Evolutionary conservation across 2,113 vertebrate species (phyloP).

Genomic region (Nothobranchius kuhntae): DNA sequence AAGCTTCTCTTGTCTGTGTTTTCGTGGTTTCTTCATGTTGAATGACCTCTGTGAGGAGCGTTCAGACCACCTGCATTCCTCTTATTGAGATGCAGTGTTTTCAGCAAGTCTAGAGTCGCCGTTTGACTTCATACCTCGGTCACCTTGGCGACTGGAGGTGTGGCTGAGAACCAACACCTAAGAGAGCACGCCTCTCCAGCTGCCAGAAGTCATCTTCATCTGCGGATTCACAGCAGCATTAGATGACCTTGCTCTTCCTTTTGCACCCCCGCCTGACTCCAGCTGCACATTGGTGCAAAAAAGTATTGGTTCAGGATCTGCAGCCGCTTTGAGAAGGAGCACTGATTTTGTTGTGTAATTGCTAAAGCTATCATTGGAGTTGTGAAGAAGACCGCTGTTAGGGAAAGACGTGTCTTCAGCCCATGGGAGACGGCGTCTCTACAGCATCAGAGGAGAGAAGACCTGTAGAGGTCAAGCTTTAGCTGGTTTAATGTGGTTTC

Average conservation of each 20-base stretch:
- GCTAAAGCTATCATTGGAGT: constrained; percentile 36
- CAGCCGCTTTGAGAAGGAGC: constrained; percentile 40
- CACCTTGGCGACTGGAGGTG: constrained; percentile 27
- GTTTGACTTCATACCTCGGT: constrained; percentile 25
- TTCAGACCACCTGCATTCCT: constrained; percentile 25
- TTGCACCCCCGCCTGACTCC: constrained; percentile 12
- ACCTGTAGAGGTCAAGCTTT: constrained; percentile 16
- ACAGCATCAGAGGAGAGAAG: constrained; percentile 21
- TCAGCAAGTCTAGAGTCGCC: constrained; percentile 32
- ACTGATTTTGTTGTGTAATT: constrained; percentile 37
- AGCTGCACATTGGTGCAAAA: constrained; percentile 8
- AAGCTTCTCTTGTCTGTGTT: constrained; percentile 50
- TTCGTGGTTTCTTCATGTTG: constrained; percentile 38
- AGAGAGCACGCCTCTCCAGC: not conserved
- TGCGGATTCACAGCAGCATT: constrained; percentile 5
- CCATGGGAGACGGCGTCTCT: constrained; percentile 8
- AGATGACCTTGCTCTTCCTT: not conserved
- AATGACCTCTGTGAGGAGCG: constrained; percentile 51
- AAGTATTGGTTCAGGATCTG: constrained; percentile 20
- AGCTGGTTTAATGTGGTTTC: constrained; percentile 39
- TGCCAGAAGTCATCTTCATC: not conserved
- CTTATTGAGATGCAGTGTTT: constrained; percentile 46
- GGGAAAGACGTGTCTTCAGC: constrained; percentile 44
- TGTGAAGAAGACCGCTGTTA: constrained; percentile 41
- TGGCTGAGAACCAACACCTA: constrained; percentile 18